Evolutionary conservation across 2,113 vertebrate genomes (phyloP).

Genomic region (Ailurus styani): DNA sequence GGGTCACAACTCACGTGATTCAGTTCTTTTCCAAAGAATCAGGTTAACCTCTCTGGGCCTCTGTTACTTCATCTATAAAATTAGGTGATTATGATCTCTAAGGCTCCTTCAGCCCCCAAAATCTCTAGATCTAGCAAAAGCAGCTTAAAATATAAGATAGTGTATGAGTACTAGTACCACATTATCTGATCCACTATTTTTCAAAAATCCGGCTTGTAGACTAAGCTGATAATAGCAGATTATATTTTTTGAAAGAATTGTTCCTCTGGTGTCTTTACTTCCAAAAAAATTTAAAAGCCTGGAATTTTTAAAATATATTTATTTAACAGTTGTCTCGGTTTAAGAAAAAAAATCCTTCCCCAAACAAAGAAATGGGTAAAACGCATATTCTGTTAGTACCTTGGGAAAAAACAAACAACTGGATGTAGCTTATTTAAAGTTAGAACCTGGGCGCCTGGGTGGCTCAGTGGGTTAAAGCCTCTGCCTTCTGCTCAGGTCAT

Average conservation of each 20-base stretch:
- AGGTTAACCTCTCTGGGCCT: slow-evolving; percentile 5
- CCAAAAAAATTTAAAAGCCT: neutral
- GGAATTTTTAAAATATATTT: neutral
- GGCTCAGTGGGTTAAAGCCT: too few relatives aligned
- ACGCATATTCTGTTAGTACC: neutral
- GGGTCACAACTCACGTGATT: neutral
- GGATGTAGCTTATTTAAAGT: neutral
- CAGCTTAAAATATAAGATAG: slow-evolving; percentile 45
- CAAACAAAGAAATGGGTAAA: neutral
- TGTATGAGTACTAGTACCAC: neutral
- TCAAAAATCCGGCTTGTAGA: slow-evolving; percentile 2
- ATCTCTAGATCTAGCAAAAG: slow-evolving; percentile 28
- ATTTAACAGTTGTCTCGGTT: neutral
- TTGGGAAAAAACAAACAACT: neutral
- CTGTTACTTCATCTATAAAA: slow-evolving; percentile 37
- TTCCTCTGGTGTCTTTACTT: neutral
- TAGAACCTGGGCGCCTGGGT: too few relatives aligned
- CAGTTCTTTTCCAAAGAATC: slow-evolving; percentile 16
- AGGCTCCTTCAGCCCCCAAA: neutral
- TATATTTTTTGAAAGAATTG: neutral
- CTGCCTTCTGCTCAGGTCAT: too few relatives aligned
- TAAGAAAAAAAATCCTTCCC: neutral
- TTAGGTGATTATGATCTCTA: slow-evolving; percentile 33
- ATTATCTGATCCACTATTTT: slow-evolving; percentile 34
- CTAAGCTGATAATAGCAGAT: slow-evolving; percentile 23